Evolutionary conservation across 2,888 invertebrate species (phyloP).

Genomic region (Polydrusus tereticollis): DNA sequence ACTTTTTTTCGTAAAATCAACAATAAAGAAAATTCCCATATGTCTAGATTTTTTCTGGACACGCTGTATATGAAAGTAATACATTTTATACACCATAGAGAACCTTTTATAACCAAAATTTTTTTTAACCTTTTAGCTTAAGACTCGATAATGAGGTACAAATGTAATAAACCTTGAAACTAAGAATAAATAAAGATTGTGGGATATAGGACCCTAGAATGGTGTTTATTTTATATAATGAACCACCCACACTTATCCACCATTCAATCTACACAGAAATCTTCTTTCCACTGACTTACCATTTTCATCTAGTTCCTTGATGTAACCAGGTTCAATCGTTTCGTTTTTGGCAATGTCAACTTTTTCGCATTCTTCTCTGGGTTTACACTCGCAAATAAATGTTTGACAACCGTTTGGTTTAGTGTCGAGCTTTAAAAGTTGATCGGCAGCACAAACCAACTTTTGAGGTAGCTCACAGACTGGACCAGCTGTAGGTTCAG

Average conservation of each 20-base stretch:
- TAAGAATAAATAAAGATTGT: neutral
- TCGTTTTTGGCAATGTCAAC: conserved; percentile 65
- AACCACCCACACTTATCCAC: no score
- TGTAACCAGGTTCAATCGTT: conserved; percentile 69
- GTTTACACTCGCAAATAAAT: conserved; percentile 84
- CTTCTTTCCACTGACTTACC: conserved; percentile 29
- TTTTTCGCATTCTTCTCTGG: conserved; percentile 76
- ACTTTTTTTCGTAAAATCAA: no score
- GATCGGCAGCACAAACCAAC: conserved; percentile 79
- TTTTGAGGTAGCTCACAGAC: conserved; percentile 77
- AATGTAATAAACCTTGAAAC: no score
- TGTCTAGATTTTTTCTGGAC: no score
- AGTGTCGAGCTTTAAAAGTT: conserved; percentile 77
- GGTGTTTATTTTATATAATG: neutral
- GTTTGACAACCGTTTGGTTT: conserved; percentile 78
- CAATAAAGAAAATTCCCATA: no score
- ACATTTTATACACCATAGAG: no score
- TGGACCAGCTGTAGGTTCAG: conserved; percentile 60
- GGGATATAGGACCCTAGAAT: neutral
- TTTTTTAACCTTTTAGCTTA: no score
- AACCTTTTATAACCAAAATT: no score
- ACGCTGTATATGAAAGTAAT: no score
- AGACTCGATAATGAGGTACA: no score
- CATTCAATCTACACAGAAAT: no score
- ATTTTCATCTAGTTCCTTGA: conserved; percentile 67